Base-by-base conservation (phyloP, 2,888 invertebrate genomes). In the Machimus rusticus region DNA sequence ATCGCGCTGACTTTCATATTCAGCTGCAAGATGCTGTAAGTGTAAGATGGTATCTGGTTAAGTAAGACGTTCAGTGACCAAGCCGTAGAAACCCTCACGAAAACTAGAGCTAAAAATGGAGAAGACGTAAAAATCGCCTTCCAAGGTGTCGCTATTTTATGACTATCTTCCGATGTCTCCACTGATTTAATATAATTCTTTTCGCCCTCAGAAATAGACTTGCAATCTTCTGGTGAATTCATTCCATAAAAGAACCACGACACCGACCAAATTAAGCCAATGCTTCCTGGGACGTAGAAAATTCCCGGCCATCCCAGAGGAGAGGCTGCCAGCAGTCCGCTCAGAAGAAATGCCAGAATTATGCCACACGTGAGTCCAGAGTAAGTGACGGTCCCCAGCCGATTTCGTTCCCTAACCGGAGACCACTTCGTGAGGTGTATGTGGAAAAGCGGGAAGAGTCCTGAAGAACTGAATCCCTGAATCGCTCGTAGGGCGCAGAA, bases 11-110 rank as follows among this genome's bases (percentile, higher is more conserved):
- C 91, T 91, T 94, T 94, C 77, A 96, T 94, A 81, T 95, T 93
- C 89, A 95, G 94, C 79, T 93, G 91, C 0, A 96, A 92, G 0
- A 95, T 94, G 76, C 93, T 93, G 86, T 94, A 94, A 93, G 96
- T 94, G 90, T 96, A 96, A 0, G 94, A 94, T 0, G 96, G 96
- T 90, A 95, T 95, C 91, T 96, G 94, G 0, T 95, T 95, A 90
- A 96, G 93, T 1, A 96, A 19, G 3, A 79, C 14, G 34, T 95
- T 95, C 88, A 95, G 95, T 0, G 95, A 94, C 87, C 94, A 93
- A 90, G 95, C 95, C 0, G 94, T 94, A 0, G 95, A 91, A 8
- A 94, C 90, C 2, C 91, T 82, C 0, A 94, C 94, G 0, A 95
- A 91, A 8, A 94, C 90, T 1, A 92, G 82, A 0, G 92, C 90